Evolutionary conservation across 2,888 invertebrate species (phyloP), one percentile per base, ranked within the genome.

Genomic region (Macaria liturata): DNA sequence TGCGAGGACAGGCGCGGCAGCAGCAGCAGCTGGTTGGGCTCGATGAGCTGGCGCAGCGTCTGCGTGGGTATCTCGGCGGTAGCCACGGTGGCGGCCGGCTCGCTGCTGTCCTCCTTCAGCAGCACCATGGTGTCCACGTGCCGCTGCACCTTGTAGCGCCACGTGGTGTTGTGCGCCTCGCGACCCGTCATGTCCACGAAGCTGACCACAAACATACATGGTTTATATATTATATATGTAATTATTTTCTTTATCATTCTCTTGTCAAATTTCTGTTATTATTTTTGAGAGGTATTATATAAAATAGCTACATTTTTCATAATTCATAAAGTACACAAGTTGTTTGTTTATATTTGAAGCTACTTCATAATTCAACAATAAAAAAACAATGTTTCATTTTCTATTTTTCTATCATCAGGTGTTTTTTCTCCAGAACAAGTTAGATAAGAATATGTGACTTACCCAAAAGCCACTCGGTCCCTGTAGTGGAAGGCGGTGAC

Each of bases 1-100:
- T 98, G 98, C n/a, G 98, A 98, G 0, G 98, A 98, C 4, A 99
- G 91, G 55, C 98, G 91, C 0, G 98, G 98, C 67, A 99, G 86
- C 32, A 96, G 94, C 54, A 99, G 93, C 88, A 96, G 97, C 83
- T 97, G 97, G 89, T 99, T 98, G 47, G 95, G 95, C 57, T 96
- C 95, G 58, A 99, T 96, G 54, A 98, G 94, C 82, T 98, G 97
- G 66, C 96, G 95, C 82, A 99, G 93, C 0, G 97, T 97, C 72
- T 95, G 95, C 32, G 96, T 95, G 8, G 98, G 96, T 77, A 99
- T 96, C 83, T 98, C 97, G 47, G 95, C 94, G 95, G 98, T 98
- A 71, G 96, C 95, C 64, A 98, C 94, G 63, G 96, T 96, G 40
- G 97, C 98, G 59, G 96, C 95, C 0, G 98, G 97, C 70, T 95